Base-by-base conservation (phyloP, 2,888 invertebrate genomes). In the Cheilosia grossa region DNA sequence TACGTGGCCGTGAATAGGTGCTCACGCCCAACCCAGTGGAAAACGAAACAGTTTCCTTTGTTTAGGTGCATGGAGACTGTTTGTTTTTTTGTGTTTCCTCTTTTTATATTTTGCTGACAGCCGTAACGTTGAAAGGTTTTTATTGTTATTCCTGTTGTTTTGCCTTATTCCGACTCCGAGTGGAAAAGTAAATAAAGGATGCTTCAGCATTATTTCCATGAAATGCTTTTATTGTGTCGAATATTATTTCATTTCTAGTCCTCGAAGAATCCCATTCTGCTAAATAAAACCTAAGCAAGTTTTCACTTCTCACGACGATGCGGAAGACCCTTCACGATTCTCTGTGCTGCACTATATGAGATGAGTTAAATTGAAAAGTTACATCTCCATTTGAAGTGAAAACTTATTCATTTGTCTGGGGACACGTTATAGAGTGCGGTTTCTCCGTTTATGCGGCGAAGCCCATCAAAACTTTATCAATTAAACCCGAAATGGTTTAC, bases 191-290 rank as follows among this genome's bases (percentile, higher is more conserved):
- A 83, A 83, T 80, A 80, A 70, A 66, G 72, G 47, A 79, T 70
- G 59, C 74, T 80, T 75, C 70, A 58, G 74, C 44, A 64, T 83
- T 80, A 80, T 80, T 74, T 70, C 44, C 66, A 44, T 58, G 51
- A 59, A 80, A 83, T 44, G 70, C 40, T 70, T 80, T 75, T 75
- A 80, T 75, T 83, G 73, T 82, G 54, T 79, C 58, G 69, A 82
- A 80, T 75, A 79, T 79, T 83, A 80, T 83, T 83, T 66, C 74
- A 83, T 75, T 83, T 47, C 47, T 9, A 75, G 80, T 80, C 80
- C 74, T 83, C 59, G 74, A 80, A 74, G 70, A n/a, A n/a, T n/a
- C 53, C 58, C 58, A 59, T 70, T 70, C 56, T 70, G 21, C 56
- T 74, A 69, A 67, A 63, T 64, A 63, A 80, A 73, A 73, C 61